These are phyloP conservation scores for Sarotherodon lohbergeri DNA, from an alignment of 2,113 vertebrate species.

Conservation along the genomic window DNA sequence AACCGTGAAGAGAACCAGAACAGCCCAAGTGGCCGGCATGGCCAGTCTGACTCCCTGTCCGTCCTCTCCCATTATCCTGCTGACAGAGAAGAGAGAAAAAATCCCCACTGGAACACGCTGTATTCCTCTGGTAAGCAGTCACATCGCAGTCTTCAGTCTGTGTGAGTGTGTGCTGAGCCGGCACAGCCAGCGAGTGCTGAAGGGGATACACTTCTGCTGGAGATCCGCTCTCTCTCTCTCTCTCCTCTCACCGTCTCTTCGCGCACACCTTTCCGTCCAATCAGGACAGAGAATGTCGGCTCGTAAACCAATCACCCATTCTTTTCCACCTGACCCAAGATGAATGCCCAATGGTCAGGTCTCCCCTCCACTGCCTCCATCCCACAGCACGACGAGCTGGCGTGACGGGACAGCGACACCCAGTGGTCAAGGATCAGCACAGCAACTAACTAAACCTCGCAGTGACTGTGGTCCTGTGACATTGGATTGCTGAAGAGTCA, in stretches of 20 bases:
- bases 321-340: conserved; percentile 49
- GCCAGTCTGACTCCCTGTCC: neutral
- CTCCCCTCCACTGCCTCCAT: neutral
- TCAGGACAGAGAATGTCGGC: conserved; percentile 39
- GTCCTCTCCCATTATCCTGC: conserved; percentile 38
- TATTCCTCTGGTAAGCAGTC: conserved; percentile 41
- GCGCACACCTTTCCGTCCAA: conserved; percentile 52
- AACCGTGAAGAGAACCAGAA: conserved; percentile 45
- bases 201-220: neutral
- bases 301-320: conserved; percentile 64
- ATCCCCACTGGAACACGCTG: conserved; percentile 36
- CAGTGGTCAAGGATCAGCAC: neutral
- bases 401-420: conserved; percentile 24
- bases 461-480: neutral
- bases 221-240: neutral
- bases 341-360: conserved; percentile 33
- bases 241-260: neutral
- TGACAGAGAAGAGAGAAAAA: neutral
- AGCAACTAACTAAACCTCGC: neutral
- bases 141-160: conserved; percentile 45
- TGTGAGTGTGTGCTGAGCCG: neutral
- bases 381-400: neutral
- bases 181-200: conserved; percentile 31
- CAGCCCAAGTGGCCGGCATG: conserved; percentile 41
- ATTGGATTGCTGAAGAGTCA: neutral